Percentiles rank a stretch among this genome's conserved stretches.
phyloP scores from a whole-genome alignment of 2,113 vertebrate genomes.

The Oplegnathus fasciatus region DNA sequence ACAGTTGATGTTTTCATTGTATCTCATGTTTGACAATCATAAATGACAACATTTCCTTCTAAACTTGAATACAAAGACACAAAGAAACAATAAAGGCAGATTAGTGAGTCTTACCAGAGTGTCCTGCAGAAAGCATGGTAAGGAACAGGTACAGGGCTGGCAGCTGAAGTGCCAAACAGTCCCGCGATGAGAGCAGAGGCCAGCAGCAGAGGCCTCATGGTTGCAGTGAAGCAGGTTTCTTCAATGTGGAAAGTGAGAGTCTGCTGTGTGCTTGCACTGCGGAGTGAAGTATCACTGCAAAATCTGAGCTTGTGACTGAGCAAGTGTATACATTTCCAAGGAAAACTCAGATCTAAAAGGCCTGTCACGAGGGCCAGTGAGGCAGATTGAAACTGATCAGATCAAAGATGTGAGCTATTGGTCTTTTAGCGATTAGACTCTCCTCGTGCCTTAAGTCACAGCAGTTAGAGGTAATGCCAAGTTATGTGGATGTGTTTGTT shows the following conservation, averaged over 20 bases:
- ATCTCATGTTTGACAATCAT: background rate
- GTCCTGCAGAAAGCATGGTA: constrained; percentile 49
- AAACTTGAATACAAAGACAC: background rate
- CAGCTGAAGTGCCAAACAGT: constrained; percentile 8
- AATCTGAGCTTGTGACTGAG: constrained; percentile 8
- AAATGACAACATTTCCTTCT: background rate
- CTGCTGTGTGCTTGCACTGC: background rate
- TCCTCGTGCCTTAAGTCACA: constrained; percentile 4
- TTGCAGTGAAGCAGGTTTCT: background rate
- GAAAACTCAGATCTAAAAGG: background rate
- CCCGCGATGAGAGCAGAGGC: constrained; percentile 7
- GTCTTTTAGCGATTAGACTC: background rate
- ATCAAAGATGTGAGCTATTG: background rate
- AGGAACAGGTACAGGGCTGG: background rate
- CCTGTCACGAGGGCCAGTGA: background rate
- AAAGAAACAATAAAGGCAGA: background rate
- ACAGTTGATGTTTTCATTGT: background rate
- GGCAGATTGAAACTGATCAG: background rate
- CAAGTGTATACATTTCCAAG: too few species aligned
- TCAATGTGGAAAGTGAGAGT: too few species aligned
- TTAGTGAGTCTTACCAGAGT: constrained; percentile 34
- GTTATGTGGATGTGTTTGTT: background rate
- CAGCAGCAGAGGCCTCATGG: constrained; percentile 42
- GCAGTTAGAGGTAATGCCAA: background rate
- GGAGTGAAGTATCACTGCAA: background rate